Percentiles rank a stretch among this genome's conserved stretches.
Conservation (phyloP, 2,888 invertebrate species). For the Horisme vitalbata region DNA sequence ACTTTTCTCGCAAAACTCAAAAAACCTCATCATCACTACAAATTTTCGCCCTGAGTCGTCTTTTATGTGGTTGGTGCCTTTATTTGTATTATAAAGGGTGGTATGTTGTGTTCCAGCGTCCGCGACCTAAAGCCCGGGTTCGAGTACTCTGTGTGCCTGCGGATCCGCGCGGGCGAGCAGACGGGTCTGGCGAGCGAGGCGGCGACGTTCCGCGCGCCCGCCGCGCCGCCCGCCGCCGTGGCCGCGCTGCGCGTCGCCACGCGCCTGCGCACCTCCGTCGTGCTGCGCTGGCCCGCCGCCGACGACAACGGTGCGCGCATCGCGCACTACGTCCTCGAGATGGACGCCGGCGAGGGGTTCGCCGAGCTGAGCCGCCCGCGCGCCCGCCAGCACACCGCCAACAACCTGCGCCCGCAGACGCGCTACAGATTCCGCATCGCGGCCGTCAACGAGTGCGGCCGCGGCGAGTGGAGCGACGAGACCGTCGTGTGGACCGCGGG, state of each 20-base stretch:
- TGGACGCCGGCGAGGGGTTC: slow-evolving; percentile 88
- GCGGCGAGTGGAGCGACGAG: slow-evolving; percentile 87
- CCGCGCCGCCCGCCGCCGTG: slow-evolving; percentile 90
- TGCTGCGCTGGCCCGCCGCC: slow-evolving; percentile 88
- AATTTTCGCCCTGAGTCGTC: too few relatives aligned
- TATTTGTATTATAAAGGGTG: too few relatives aligned
- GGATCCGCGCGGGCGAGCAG: slow-evolving; percentile 89
- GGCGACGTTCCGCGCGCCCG: slow-evolving; percentile 90
- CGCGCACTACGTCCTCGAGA: slow-evolving; percentile 89
- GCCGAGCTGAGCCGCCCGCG: slow-evolving; percentile 88
- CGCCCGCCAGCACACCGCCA: slow-evolving; percentile 89
- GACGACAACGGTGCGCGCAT: slow-evolving; percentile 92
- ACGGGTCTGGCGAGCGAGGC: slow-evolving; percentile 90
- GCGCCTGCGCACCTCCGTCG: slow-evolving; percentile 87
- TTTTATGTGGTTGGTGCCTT: too few relatives aligned
- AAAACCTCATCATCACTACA: too few relatives aligned
- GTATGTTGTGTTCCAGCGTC: slow-evolving; percentile 68
- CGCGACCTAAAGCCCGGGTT: slow-evolving; percentile 94
- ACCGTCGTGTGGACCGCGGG: slow-evolving; percentile 89
- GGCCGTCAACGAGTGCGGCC: slow-evolving; percentile 91
- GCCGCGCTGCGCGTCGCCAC: slow-evolving; percentile 88
- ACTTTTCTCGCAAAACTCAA: too few relatives aligned
- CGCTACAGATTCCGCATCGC: slow-evolving; percentile 92
- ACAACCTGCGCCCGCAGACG: slow-evolving; percentile 90
- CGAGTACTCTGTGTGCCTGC: slow-evolving; percentile 92